Conservation (phyloP, 2,797 vertebrate species). For the Vipera ursinii region DNA sequence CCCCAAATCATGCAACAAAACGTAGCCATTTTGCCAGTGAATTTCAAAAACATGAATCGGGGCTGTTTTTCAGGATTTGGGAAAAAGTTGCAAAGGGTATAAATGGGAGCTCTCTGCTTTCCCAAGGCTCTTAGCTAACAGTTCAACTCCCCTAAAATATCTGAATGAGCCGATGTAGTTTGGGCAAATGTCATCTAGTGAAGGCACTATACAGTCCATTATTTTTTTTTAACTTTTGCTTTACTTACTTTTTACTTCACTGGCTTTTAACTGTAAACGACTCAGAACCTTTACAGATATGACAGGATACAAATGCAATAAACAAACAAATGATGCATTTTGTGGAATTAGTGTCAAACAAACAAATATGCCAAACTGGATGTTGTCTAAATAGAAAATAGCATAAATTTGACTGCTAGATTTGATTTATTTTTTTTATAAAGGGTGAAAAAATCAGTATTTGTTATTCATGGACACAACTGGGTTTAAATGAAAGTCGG, state of each 20-base stretch:
- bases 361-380: background rate
- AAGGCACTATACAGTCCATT: background rate
- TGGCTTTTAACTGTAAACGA: background rate
- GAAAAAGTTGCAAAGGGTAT: background rate
- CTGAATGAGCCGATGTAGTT: background rate
- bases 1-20: background rate
- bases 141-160: background rate
- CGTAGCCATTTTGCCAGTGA: background rate
- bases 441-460: background rate
- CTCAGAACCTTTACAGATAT: background rate
- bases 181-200: background rate
- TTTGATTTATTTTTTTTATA: background rate
- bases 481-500: background rate
- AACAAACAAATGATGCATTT: background rate
- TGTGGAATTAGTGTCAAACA: background rate
- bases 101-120: background rate
- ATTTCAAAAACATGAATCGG: background rate
- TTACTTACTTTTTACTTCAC: background rate
- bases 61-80: background rate
- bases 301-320: background rate
- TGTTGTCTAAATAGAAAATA: background rate
- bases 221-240: background rate
- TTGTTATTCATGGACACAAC: background rate
- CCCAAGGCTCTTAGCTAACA: background rate
- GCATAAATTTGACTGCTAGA: background rate